Conservation (phyloP, 2,797 vertebrate genomes). For the Coranthus polyacanthus region DNA sequence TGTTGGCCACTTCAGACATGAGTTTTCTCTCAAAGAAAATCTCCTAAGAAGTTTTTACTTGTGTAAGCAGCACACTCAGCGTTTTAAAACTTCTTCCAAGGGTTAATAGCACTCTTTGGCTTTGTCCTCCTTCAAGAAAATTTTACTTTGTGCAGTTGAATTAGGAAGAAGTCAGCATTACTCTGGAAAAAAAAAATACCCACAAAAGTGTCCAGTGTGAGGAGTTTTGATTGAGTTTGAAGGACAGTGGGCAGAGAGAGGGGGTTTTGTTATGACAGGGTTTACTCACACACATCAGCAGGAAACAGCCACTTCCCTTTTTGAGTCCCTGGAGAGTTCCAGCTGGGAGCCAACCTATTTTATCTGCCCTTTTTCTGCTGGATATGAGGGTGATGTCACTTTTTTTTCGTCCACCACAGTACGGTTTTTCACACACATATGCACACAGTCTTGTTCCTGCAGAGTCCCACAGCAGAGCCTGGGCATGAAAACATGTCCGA, state of each 20-base stretch:
- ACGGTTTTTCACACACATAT: constrained; percentile 32
- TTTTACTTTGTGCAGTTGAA: constrained; percentile 22
- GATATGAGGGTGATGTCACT: constrained; percentile 65
- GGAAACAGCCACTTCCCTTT: constrained; percentile 83
- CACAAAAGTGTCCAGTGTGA: constrained; percentile 6
- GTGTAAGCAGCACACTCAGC: background rate
- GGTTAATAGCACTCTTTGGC: constrained; percentile 10
- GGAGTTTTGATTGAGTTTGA: constrained; percentile 45
- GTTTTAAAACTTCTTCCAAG: constrained; percentile 1
- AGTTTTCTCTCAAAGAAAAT: no score
- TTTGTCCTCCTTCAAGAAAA: constrained; percentile 12
- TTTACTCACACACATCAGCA: constrained; percentile 75
- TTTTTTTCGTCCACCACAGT: constrained; percentile 42
- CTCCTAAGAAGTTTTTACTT: constrained; percentile 15
- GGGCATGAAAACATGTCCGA: constrained; percentile 56
- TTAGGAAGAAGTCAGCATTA: constrained; percentile 17
- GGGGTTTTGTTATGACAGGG: constrained; percentile 64
- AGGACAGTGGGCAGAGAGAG: constrained; percentile 56
- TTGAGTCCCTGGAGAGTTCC: constrained; percentile 55
- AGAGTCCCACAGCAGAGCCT: constrained; percentile 31
- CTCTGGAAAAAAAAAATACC: constrained; percentile 21
- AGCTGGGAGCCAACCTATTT: constrained; percentile 52
- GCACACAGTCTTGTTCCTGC: constrained; percentile 29
- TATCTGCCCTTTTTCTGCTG: constrained; percentile 49
- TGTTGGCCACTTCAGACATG: constrained; percentile 16